Evolutionary conservation across 1,140 invertebrate genomes (phyloP), one percentile per base, ranked within the genome.

Genomic region (Pseudomyrmex concolor): DNA sequence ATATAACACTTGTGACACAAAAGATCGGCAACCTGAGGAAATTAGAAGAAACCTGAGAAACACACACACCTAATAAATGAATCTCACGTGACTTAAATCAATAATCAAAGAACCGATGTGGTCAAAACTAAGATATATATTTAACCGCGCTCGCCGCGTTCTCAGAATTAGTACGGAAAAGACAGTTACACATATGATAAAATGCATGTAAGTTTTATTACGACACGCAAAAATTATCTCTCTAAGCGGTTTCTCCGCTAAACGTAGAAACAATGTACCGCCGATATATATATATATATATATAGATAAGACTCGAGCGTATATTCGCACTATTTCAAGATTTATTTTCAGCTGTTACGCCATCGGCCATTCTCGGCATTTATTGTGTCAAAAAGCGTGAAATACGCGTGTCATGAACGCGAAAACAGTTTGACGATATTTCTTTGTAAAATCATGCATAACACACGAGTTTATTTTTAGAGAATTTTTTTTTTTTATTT

Each of bases 401-500:
- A 59, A 80, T 59, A 70, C 57, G 55, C 45, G 25, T 68, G 71
- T 80, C 76, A 70, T 43, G 71, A 80, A 71, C 59, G 57, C 51
- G 15, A 7, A 78, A 59, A 48, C 43, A 12, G 43, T 70, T 70
- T 9, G 2, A 59, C 50, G 19, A 63, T 50, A 59, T 5, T 59
- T 59, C 15, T 19, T 45, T 15, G 0, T 4, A 17, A 15, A 25
- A 45, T n/a, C 2, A 2, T 34, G 19, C 60, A 8, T 1, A 64
- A 13, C 34, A 2, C 13, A 2, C 50, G 13, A 50, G 0, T 51
- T 12, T 51, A 51, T 51, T 51, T 12, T 51, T 51, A 51, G 2
- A 51, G 13, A 0, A 13, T 12, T 51, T 2, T 13, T 50, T 50
- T 50, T 12, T 50, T 5, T 34, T 34, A 34, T 34, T 34, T 0